Evolutionary conservation across 2,888 invertebrate genomes (phyloP), one percentile per base, ranked within the genome.

Genomic region (Chirona hameri): DNA sequence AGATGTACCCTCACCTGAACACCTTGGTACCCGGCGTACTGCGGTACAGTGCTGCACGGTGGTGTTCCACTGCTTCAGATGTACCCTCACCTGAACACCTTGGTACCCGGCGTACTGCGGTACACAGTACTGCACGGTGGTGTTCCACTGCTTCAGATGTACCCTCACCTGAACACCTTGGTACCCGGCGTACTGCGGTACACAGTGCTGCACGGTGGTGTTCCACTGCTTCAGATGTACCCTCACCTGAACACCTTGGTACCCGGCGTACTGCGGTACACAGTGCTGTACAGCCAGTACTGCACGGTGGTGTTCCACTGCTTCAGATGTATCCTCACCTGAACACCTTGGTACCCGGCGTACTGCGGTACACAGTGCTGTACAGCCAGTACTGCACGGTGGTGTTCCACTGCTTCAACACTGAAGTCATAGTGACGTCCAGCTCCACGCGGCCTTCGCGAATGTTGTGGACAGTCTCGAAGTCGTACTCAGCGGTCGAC

Each of bases 361-460:
- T 39, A 85, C 95, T 90, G 86, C 94, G 95, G 88, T 98, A 97
- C 3, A 98, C 92, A 87, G 94, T 94, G 84, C 93, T 92, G 0
- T 97, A 98, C 86, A 99, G 91, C 98, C 98, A 99, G 88, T 95
- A 98, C 88, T 99, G 99, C 0, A 98, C 93, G 69, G 95, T 95
- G 87, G 94, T 95, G 88, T 99, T 99, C 99, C 99, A 99, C 82
- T 93, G 92, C 86, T 95, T 94, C 93, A 98, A 95, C 7, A 94
- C 95, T 84, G 94, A 94, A 9, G 97, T 91, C 84, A 97, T 92
- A 0, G 95, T 95, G 60, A 93, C 91, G 83, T 93, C 93, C 82
- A 92, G 91, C 87, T 99, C 98, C 82, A 95, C 92, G 60, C 92
- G 93, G 89, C 92, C 92, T 0, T 94, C 93, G 84, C 96, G 93